phyloP scores from a whole-genome alignment of 2,113 vertebrate species.

The Solea solea region DNA sequence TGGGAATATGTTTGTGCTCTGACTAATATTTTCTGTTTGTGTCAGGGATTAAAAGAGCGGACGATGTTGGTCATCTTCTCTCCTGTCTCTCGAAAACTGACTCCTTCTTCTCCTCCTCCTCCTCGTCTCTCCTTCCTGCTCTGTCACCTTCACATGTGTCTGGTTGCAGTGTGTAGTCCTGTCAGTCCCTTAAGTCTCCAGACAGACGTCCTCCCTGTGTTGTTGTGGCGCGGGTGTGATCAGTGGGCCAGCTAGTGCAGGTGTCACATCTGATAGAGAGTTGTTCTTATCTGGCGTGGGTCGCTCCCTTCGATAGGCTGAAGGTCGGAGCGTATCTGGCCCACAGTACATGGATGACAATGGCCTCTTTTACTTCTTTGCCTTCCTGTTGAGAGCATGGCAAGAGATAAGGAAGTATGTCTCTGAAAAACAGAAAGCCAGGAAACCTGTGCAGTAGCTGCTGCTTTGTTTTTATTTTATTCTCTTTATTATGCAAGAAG shows the following conservation, averaged over 20 bases:
- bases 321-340: slow-evolving; percentile 47
- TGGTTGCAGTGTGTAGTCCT: slow-evolving; percentile 66
- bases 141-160: slow-evolving; percentile 32
- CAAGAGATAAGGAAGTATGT: slow-evolving; percentile 23
- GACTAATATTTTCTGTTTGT: slow-evolving; percentile 72
- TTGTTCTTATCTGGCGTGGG: slow-evolving; percentile 55
- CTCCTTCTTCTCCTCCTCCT: not conserved
- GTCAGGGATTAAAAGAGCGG: slow-evolving; percentile 41
- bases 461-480: too few species aligned
- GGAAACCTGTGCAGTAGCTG: too few species aligned
- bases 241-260: slow-evolving; percentile 74
- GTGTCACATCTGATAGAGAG: slow-evolving; percentile 62
- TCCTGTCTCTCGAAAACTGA: slow-evolving; percentile 4
- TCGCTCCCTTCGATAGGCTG: slow-evolving; percentile 54
- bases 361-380: slow-evolving; percentile 40
- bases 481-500: too few species aligned
- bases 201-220: slow-evolving; percentile 19
- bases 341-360: slow-evolving; percentile 25
- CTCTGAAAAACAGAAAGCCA: slow-evolving; percentile 2
- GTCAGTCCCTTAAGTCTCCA: slow-evolving; percentile 74
- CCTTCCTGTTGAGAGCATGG: slow-evolving; percentile 24
- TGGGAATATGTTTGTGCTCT: slow-evolving; percentile 63
- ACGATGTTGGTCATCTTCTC: slow-evolving; percentile 44
- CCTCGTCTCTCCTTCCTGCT: not conserved
- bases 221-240: slow-evolving; percentile 26